phyloP scores from a whole-genome alignment of 2,888 invertebrate genomes.

The Achlya flavicornis region DNA sequence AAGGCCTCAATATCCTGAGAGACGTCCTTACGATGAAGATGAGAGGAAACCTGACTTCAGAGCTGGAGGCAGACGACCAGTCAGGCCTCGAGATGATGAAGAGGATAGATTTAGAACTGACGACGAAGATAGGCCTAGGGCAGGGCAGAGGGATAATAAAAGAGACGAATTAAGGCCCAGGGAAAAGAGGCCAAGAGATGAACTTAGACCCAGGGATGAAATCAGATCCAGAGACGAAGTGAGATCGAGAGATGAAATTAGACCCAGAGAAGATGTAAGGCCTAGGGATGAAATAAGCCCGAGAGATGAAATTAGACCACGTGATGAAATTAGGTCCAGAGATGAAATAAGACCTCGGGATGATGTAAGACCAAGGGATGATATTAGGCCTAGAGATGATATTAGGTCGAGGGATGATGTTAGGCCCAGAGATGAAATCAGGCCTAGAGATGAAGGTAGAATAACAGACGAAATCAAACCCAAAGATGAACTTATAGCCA shows the following conservation, averaged over 20 bases:
- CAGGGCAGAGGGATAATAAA: slow-evolving; percentile 19
- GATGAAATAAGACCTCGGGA: slow-evolving; percentile 50
- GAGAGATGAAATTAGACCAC: slow-evolving; percentile 31
- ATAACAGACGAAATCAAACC: slow-evolving; percentile 43
- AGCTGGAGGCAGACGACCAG: slow-evolving; percentile 48
- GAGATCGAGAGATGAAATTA: slow-evolving; percentile 34
- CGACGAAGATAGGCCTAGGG: slow-evolving; percentile 45
- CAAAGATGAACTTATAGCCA: slow-evolving; percentile 40
- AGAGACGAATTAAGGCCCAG: slow-evolving; percentile 44
- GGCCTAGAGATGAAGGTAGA: slow-evolving; percentile 45
- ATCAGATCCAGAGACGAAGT: slow-evolving; percentile 25
- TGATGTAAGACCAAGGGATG: slow-evolving; percentile 38
- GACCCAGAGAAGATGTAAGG: slow-evolving; percentile 39
- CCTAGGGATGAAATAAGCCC: slow-evolving; percentile 43
- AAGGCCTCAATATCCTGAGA: slow-evolving; percentile 50
- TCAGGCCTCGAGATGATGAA: slow-evolving; percentile 64
- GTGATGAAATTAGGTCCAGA: slow-evolving; percentile 41
- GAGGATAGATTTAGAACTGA: slow-evolving; percentile 51
- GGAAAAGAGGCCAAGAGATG: slow-evolving; percentile 48
- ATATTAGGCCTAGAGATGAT: slow-evolving; percentile 49
- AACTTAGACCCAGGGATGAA: slow-evolving; percentile 39
- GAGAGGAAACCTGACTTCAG: slow-evolving; percentile 58
- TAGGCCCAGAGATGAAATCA: slow-evolving; percentile 38
- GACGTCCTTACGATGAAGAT: slow-evolving; percentile 68
- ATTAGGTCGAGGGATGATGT: slow-evolving; percentile 38